Evolutionary conservation across 2,113 vertebrate genomes (phyloP).

Genomic region (Lophius piscatorius): DNA sequence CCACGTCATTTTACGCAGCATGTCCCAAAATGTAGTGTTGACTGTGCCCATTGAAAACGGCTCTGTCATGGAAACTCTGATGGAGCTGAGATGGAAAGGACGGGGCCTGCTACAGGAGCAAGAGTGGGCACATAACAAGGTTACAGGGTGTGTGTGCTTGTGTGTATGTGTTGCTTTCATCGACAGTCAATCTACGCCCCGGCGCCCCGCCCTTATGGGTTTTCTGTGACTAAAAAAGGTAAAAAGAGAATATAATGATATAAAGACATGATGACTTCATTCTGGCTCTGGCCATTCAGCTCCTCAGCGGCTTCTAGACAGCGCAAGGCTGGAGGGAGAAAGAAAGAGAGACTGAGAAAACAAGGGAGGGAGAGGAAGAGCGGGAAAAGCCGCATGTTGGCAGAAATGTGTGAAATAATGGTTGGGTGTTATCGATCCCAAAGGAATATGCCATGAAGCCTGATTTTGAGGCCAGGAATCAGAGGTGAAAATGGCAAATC

Average conservation of each 20-base stretch:
- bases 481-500: conserved; percentile 25
- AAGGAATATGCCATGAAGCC: conserved; percentile 5
- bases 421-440: conserved; percentile 29
- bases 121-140: conserved; percentile 52
- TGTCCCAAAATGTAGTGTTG: conserved; percentile 34
- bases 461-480: not conserved
- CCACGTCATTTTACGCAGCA: conserved; percentile 40
- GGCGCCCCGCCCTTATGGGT: conserved; percentile 68
- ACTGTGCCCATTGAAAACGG: conserved; percentile 50
- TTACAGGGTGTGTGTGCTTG: conserved; percentile 53
- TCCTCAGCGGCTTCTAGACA: conserved; percentile 60
- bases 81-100: conserved; percentile 50
- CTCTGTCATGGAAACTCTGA: conserved; percentile 76
- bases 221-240: conserved; percentile 85
- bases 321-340: conserved; percentile 29
- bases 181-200: conserved; percentile 60
- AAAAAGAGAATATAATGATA: conserved; percentile 81
- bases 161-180: conserved; percentile 54
- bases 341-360: conserved; percentile 51
- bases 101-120: conserved; percentile 24
- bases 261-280: conserved; percentile 83
- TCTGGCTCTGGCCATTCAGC: conserved; percentile 62
- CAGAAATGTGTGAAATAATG: conserved; percentile 54
- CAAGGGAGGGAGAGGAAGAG: conserved; percentile 42
- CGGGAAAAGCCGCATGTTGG: conserved; percentile 38